Base-by-base conservation (phyloP, 2,113 vertebrate species). In the Plestiodon gilberti region DNA sequence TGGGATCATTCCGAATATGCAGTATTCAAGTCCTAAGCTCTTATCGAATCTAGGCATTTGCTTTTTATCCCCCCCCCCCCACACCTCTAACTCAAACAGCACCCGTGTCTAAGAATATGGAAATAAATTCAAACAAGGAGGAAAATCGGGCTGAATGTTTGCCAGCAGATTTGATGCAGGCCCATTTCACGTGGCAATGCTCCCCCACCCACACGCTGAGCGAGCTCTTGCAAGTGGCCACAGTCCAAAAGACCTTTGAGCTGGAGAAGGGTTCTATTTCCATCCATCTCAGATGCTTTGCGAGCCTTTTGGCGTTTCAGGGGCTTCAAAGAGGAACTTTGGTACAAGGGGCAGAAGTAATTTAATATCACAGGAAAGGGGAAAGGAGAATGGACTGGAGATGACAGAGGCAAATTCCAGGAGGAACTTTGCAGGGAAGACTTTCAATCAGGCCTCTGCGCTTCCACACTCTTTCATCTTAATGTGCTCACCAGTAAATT, bases 401-500 rank as follows among this genome's bases (percentile, higher is more conserved):
- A 69, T 78, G 89, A 90, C 84, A 0, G 0, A 80, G 92, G 90
- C 84, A 87, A 90, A 89, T 87, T 85, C 89, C 70, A 64, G 90
- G 84, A 65, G 0, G 1, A 3, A 61, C 52, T 79, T 90, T 77
- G 61, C 86, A 65, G 70, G 59, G 84, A 55, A 91, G 89, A 91
- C 86, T 83, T 82, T 87, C 90, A 81, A 22, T 23, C 89, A 22
- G 93, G 80, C 88, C 77, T 79, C 43, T 1, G 80, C 85, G 73
- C 71, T 92, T 78, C 73, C 73, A 8, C 28, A 1, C 84, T 88
- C 85, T 93, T 95, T 94, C 91, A 93, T 93, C 90, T 93, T 91
- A 87, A 78, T 88, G 85, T 79, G 87, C 70, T 81, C 87, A 69
- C 76, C 74, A 88, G 86, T 90, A 59, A 91, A 83, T 94, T 78